A percentile compares a stretch with the other conserved stretches of the same genome.
Conservation (phyloP, 2,888 invertebrate species). For the Drosophila kuntzei region DNA sequence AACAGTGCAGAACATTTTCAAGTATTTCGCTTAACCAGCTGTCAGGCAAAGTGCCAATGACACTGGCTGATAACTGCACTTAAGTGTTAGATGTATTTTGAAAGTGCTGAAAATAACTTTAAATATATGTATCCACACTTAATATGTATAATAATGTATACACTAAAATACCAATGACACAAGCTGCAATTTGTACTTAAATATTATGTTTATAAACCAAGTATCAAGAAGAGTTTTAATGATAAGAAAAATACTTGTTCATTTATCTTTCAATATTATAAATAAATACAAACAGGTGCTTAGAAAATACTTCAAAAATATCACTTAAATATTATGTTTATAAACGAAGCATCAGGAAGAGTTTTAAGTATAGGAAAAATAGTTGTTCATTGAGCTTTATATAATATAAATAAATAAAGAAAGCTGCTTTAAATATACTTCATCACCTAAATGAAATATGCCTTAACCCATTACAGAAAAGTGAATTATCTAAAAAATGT, state of each 20-base stretch:
- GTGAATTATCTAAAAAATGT: background rate
- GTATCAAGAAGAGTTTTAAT: too few species aligned
- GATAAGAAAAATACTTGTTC: background rate
- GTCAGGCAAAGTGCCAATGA: conserved; percentile 12
- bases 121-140: background rate
- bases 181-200: background rate
- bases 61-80: conserved; percentile 7
- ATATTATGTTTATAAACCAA: too few species aligned
- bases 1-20: conserved; percentile 30
- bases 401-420: background rate
- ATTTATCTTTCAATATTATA: too few species aligned
- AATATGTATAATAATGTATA: background rate
- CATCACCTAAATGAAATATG: background rate
- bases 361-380: too few species aligned
- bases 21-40: conserved; percentile 21
- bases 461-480: background rate
- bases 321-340: too few species aligned
- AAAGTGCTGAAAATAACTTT: background rate
- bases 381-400: too few species aligned
- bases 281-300: too few species aligned
- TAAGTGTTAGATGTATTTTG: background rate
- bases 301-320: too few species aligned
- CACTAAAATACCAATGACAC: too few species aligned
- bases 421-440: background rate
- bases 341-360: too few species aligned